These are phyloP conservation scores for Ectemnius cavifrons DNA, from an alignment of 2,888 invertebrate genomes.

Conservation along the genomic window DNA sequence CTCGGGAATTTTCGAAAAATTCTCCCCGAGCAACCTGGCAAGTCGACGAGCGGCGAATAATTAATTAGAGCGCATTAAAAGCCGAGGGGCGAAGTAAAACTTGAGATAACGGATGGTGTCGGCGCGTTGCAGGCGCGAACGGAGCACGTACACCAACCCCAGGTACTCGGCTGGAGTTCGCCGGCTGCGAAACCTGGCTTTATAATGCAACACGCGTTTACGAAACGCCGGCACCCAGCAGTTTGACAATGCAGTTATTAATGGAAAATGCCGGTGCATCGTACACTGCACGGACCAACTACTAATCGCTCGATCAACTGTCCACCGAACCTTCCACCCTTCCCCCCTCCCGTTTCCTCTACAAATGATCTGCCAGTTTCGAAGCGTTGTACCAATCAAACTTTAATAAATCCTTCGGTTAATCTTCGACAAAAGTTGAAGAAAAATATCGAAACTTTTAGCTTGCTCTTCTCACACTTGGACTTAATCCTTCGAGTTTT, in stretches of 20 bases:
- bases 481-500: conserved; percentile 11
- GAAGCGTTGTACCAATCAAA: conserved; percentile 42
- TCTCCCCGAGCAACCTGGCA: conserved; percentile 14
- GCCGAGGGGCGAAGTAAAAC: conserved; percentile 36
- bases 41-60: conserved; percentile 34
- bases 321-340: neutral
- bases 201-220: conserved; percentile 23
- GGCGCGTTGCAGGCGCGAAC: conserved; percentile 20
- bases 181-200: conserved; percentile 24
- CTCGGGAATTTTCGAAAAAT: conserved; percentile 19
- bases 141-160: neutral
- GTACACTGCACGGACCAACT: conserved; percentile 26
- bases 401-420: neutral
- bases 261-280: conserved; percentile 37
- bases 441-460: conserved; percentile 33
- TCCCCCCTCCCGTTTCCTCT: neutral
- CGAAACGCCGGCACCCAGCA: conserved; percentile 24
- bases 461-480: conserved; percentile 20
- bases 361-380: conserved; percentile 42
- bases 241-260: conserved; percentile 60
- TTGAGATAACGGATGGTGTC: conserved; percentile 24
- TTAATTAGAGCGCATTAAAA: conserved; percentile 54
- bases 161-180: neutral
- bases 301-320: neutral
- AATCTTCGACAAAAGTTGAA: conserved; percentile 4